These are phyloP conservation scores for Psammodynastes pulverulentus DNA, from an alignment of 2,113 vertebrate species.

Conservation along the genomic window DNA sequence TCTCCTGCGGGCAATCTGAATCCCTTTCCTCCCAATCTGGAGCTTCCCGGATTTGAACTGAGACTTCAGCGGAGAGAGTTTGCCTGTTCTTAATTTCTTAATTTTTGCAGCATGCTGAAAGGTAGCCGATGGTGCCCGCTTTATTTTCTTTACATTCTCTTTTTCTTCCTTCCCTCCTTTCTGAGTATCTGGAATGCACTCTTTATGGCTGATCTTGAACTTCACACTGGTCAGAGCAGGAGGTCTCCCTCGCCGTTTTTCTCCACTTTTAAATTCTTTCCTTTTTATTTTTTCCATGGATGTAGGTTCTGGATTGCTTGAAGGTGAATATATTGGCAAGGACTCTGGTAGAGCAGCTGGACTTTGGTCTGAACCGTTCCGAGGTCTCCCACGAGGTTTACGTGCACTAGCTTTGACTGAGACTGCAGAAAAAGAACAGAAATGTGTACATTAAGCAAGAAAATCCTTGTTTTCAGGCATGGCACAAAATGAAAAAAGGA, in stretches of 20 bases:
- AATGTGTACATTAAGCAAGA: constrained; percentile 33
- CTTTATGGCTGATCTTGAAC: constrained; percentile 75
- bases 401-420: constrained; percentile 75
- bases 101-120: constrained; percentile 85
- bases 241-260: constrained; percentile 91
- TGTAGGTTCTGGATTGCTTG: constrained; percentile 78
- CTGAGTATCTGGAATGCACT: constrained; percentile 65
- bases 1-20: constrained; percentile 84
- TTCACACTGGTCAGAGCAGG: constrained; percentile 83
- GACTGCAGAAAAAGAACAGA: constrained; percentile 55
- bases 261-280: constrained; percentile 75
- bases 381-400: constrained; percentile 79
- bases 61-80: constrained; percentile 89
- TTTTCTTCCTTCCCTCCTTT: constrained; percentile 77
- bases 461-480: neutral
- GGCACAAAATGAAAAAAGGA: neutral
- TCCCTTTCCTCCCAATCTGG: constrained; percentile 78
- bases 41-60: constrained; percentile 84
- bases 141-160: constrained; percentile 82
- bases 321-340: constrained; percentile 68
- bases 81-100: constrained; percentile 87
- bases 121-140: constrained; percentile 75
- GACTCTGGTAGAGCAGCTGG: constrained; percentile 70
- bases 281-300: constrained; percentile 86
- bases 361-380: constrained; percentile 72